Base-by-base conservation (phyloP, 2,113 vertebrate species). In the Leptocoma aspasia region DNA sequence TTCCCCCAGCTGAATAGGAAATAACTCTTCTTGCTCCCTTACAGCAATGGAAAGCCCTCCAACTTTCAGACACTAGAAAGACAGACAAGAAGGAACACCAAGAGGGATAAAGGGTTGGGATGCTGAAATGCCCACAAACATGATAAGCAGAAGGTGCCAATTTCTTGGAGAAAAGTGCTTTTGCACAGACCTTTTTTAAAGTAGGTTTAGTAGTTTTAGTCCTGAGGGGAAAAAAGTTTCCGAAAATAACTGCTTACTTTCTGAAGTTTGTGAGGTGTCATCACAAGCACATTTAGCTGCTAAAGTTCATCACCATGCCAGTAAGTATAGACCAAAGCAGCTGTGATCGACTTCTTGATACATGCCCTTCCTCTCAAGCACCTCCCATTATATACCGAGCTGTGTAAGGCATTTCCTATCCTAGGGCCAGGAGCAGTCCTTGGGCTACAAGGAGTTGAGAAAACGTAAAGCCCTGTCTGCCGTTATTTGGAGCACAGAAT, bases 161-260 rank as follows among this genome's bases (percentile, higher is more conserved):
- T 56, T 96, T 86, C 80, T 54, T 81, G 22, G 30, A 60, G 10
- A 73, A 71, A 61, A 92, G 82, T 65, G 39, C 24, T 70, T 92
- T 92, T 80, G 39, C 82, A 45, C 6, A 75, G 50, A 57, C 54
- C 47, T 65, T 69, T 92, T 79, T 83, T 91, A 1, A 92, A 96
- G 87, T 96, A 94, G 95, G 92, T 89, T 95, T 84, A 92, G 89
- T 93, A 81, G 54, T 73, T 92, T 94, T 82, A 94, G 78, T 91
- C 61, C 80, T 78, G 31, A 64, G 14, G 33, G 72, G 44, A 17
- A 47, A 64, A 76, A 80, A 41, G 60, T 77, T 91, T 89, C 95
- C 89, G 94, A 85, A 95, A 92, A 96, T 95, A 96, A 84, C 89
- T 79, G 82, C 95, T 92, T 91, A 85, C 87, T 94, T 95, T 95